phyloP scores from a whole-genome alignment of 2,888 invertebrate genomes.

The Cosmorhoe ocellata region DNA sequence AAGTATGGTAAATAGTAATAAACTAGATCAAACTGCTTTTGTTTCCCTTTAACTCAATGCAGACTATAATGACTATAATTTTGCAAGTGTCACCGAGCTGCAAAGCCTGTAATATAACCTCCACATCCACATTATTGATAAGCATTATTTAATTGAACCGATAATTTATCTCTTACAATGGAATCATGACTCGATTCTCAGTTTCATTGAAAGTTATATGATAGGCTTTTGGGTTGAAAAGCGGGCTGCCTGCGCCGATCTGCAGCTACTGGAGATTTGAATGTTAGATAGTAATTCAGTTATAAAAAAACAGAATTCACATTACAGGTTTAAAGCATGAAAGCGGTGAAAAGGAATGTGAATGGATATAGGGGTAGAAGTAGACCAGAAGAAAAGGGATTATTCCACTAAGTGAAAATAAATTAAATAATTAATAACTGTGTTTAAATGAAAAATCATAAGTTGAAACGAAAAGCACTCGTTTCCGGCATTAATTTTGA shows the following conservation, averaged over 20 bases:
- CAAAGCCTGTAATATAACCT: slow-evolving; percentile 5
- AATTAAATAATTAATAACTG: too few relatives aligned
- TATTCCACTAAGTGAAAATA: too few relatives aligned
- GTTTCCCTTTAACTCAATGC: neutral
- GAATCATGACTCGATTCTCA: slow-evolving; percentile 16
- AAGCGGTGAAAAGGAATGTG: too few relatives aligned
- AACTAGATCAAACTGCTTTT: slow-evolving; percentile 11
- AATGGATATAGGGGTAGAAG: too few relatives aligned
- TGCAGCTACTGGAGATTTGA: neutral
- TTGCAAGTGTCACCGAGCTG: slow-evolving; percentile 19
- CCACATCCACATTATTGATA: slow-evolving; percentile 9
- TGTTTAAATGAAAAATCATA: too few relatives aligned
- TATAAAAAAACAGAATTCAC: too few relatives aligned
- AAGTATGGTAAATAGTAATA: too few relatives aligned
- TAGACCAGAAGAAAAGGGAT: too few relatives aligned
- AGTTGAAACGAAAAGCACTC: too few relatives aligned
- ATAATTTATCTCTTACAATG: slow-evolving; percentile 12
- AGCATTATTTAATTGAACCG: slow-evolving; percentile 4
- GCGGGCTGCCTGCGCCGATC: neutral
- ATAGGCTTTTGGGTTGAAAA: neutral
- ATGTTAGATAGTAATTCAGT: too few relatives aligned
- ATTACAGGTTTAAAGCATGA: too few relatives aligned
- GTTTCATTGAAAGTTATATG: slow-evolving; percentile 10
- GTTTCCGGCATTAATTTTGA: too few relatives aligned
- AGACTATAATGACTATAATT: slow-evolving; percentile 23